Evolutionary conservation across 2,113 vertebrate species (phyloP).

Genomic region (Corythoichthys haematopterus): DNA sequence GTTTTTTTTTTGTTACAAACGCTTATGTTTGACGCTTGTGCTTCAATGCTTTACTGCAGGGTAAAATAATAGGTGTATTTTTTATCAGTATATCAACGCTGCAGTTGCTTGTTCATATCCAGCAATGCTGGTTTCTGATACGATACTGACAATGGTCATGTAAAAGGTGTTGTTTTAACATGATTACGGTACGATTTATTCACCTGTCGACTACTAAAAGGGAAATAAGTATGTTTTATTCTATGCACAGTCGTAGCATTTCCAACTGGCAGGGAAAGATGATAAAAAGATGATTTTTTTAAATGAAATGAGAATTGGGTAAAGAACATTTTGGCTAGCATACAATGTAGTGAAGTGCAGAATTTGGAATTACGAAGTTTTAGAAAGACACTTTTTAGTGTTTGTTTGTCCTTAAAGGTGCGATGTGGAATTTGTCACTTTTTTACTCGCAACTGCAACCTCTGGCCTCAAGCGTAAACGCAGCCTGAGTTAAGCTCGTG

Average conservation of each 20-base stretch:
- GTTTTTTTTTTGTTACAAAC: too few relatives aligned
- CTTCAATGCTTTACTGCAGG: too few relatives aligned
- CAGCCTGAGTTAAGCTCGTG: too few relatives aligned
- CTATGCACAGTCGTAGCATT: neutral
- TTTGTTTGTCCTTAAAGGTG: conserved; percentile 25
- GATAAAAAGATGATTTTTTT: too few relatives aligned
- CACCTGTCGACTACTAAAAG: neutral
- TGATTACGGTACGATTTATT: neutral
- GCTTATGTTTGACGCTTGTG: too few relatives aligned
- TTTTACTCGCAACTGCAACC: too few relatives aligned
- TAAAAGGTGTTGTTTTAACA: neutral
- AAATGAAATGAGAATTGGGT: too few relatives aligned
- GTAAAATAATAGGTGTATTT: too few relatives aligned
- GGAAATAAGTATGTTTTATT: neutral
- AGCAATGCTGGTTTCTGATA: neutral
- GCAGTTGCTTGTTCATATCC: neutral
- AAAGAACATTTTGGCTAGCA: neutral
- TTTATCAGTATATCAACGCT: neutral
- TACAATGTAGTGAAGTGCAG: neutral
- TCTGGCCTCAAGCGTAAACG: too few relatives aligned
- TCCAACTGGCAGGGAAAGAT: neutral
- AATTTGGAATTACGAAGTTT: neutral
- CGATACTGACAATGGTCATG: neutral
- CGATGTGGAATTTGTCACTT: too few relatives aligned
- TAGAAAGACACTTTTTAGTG: neutral